phyloP scores from a whole-genome alignment of 2,113 vertebrate species.

The Scomber scombrus region DNA sequence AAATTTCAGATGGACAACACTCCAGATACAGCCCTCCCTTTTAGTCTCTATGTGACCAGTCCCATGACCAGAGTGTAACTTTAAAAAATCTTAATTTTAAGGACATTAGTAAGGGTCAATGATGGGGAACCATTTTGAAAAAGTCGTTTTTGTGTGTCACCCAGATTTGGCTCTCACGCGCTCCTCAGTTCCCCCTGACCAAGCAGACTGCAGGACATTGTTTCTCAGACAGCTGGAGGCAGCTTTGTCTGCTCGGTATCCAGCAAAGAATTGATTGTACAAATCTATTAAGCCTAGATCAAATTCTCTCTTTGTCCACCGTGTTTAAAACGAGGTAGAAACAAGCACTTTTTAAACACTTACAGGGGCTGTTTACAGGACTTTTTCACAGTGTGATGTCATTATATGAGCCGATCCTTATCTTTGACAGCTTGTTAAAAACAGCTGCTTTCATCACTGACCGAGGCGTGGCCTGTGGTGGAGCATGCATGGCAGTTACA shows the following conservation, averaged over 20 bases:
- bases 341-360: slow-evolving; percentile 42
- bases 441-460: slow-evolving; percentile 4
- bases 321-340: slow-evolving; percentile 30
- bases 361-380: not conserved
- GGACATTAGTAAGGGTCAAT: not conserved
- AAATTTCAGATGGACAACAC: not conserved
- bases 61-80: slow-evolving; percentile 39
- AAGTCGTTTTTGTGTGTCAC: not conserved
- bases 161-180: not conserved
- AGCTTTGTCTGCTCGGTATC: slow-evolving; percentile 28
- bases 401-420: not conserved
- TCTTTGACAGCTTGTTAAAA: not conserved
- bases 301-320: slow-evolving; percentile 43
- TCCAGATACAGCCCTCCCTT: slow-evolving; percentile 7
- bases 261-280: slow-evolving; percentile 54
- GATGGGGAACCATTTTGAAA: not conserved
- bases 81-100: not conserved
- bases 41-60: slow-evolving; percentile 43
- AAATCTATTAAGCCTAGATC: slow-evolving; percentile 55
- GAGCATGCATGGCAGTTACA: not conserved
- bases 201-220: slow-evolving; percentile 20
- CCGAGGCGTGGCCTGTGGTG: slow-evolving; percentile 3
- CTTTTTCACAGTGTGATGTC: not conserved
- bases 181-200: slow-evolving; percentile 10
- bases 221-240: slow-evolving; percentile 50